A percentile compares a stretch with the other conserved stretches of the same genome.
Conservation (phyloP, 2,113 vertebrate genomes). For the Beaufortia kweichowensis region DNA sequence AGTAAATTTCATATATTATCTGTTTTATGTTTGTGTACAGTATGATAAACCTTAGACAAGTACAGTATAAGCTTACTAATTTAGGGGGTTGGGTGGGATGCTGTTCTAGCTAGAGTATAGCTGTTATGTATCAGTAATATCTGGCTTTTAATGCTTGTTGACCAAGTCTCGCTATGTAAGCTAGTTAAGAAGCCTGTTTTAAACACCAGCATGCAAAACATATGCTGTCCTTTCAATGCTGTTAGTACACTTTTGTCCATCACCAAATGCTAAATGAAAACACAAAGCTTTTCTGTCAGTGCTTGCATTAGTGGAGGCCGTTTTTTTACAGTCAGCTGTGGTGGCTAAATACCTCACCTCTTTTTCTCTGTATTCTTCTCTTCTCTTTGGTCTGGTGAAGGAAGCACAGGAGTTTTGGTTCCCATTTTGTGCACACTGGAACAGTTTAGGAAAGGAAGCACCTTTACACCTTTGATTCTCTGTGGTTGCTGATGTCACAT, state of each 20-base stretch:
- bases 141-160: too few relatives aligned
- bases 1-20: neutral
- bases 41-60: neutral
- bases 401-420: conserved; percentile 87
- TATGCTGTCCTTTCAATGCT: neutral
- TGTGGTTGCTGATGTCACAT: conserved; percentile 91
- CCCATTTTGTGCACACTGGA: conserved; percentile 84
- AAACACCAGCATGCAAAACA: too few relatives aligned
- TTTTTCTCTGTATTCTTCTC: conserved; percentile 44
- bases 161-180: too few relatives aligned
- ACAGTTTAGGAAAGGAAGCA: conserved; percentile 97
- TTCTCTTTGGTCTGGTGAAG: conserved; percentile 54
- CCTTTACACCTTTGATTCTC: conserved; percentile 99
- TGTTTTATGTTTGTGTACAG: neutral
- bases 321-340: conserved; percentile 51
- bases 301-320: conserved; percentile 36
- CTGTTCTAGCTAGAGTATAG: too few relatives aligned
- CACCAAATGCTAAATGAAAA: neutral
- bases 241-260: neutral
- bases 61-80: too few relatives aligned
- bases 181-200: too few relatives aligned
- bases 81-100: too few relatives aligned
- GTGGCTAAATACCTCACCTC: conserved; percentile 4
- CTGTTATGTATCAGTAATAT: too few relatives aligned
- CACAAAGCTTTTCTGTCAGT: conserved; percentile 24